phyloP scores from a whole-genome alignment of 2,797 vertebrate species.

The Erithacus rubecula region DNA sequence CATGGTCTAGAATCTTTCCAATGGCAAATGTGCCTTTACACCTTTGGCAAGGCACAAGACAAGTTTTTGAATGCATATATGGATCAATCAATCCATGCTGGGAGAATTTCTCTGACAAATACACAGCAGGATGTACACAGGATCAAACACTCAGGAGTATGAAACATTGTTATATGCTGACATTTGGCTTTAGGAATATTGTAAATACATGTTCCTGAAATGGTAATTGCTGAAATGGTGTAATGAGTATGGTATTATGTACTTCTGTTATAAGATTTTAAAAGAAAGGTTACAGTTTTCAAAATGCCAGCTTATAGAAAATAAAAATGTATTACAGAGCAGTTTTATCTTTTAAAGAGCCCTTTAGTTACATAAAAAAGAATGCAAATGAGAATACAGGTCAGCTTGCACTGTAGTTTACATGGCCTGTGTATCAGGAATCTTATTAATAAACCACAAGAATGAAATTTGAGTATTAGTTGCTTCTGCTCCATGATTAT shows the following conservation, averaged over 20 bases:
- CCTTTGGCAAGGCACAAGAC: neutral
- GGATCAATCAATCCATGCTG: neutral
- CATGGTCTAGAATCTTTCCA: neutral
- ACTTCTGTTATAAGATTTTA: constrained; percentile 13
- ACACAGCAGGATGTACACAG: fast-evolving
- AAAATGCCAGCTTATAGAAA: constrained; percentile 18
- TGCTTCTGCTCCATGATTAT: neutral
- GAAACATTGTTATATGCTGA: neutral
- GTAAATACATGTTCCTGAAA: constrained; percentile 22
- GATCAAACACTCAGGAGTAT: neutral
- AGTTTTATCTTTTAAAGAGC: neutral
- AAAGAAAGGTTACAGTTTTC: constrained; percentile 17
- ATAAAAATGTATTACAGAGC: neutral
- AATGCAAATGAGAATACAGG: neutral
- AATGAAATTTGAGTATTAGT: neutral
- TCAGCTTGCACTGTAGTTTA: neutral
- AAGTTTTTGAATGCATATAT: neutral
- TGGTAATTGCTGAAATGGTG: neutral
- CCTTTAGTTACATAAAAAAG: neutral
- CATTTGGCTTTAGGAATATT: constrained; percentile 17
- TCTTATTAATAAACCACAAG: neutral
- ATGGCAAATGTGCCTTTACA: neutral
- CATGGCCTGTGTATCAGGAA: neutral
- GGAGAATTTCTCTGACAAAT: neutral
- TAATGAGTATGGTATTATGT: neutral